Evolutionary conservation across 2,797 vertebrate species (phyloP).

Genomic region (Cyclopterus lumpus): DNA sequence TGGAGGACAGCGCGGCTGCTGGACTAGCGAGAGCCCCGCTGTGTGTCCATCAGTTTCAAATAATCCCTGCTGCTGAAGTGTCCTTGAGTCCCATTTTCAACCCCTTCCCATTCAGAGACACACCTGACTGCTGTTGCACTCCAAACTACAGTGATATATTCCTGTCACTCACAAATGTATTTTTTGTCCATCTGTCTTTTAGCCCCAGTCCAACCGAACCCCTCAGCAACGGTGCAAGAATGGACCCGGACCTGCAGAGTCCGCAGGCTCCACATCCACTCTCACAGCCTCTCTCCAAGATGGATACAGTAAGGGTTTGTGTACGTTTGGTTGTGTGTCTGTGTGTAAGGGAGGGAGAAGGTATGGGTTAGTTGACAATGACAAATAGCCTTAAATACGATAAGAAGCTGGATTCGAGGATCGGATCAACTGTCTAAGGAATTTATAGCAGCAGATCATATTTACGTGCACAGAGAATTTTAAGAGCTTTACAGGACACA

Average conservation of each 20-base stretch:
- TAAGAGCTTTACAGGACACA: constrained; percentile 1
- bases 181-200: constrained; percentile 28
- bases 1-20: constrained; percentile 32
- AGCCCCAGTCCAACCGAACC: constrained; percentile 1
- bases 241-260: constrained; percentile 12
- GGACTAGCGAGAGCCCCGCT: constrained; percentile 45
- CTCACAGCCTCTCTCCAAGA: not conserved
- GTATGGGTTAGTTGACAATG: constrained; percentile 24
- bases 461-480: constrained; percentile 31
- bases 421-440: constrained; percentile 16
- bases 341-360: not conserved
- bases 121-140: constrained; percentile 55
- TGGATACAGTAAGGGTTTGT: constrained; percentile 5
- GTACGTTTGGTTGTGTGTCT: not conserved
- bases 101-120: constrained; percentile 54
- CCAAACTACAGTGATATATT: constrained; percentile 31
- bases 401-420: constrained; percentile 21
- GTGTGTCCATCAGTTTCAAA: constrained; percentile 68
- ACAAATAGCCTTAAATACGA: constrained; percentile 39
- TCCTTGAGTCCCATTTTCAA: constrained; percentile 62
- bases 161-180: constrained; percentile 11
- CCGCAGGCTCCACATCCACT: not conserved
- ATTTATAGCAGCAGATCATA: constrained; percentile 24
- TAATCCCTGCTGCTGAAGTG: constrained; percentile 61
- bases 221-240: not conserved